Conservation (phyloP, 2,888 invertebrate genomes). For the Dysmachus trigonus region DNA sequence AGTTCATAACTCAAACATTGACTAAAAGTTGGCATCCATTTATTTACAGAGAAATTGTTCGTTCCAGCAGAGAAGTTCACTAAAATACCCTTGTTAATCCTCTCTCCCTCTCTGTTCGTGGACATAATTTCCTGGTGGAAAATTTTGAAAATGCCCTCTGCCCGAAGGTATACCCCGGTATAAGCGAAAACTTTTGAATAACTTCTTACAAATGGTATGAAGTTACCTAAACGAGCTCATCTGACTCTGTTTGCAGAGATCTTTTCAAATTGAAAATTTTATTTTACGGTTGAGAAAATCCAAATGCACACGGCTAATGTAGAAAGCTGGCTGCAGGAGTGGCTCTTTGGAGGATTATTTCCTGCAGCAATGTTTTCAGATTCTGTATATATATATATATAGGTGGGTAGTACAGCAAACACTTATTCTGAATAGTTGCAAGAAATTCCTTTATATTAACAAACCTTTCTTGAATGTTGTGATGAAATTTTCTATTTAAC, state of each 20-base stretch:
- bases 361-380: neutral
- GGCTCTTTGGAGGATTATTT: neutral
- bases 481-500: neutral
- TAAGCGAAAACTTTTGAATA: constrained; percentile 11
- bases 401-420: neutral
- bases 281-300: constrained; percentile 16
- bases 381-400: neutral
- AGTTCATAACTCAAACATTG: neutral
- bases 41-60: neutral
- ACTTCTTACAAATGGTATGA: constrained; percentile 6
- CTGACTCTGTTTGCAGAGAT: constrained; percentile 19
- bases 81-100: neutral
- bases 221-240: constrained; percentile 20
- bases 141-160: neutral
- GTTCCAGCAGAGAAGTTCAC: neutral
- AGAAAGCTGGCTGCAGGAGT: neutral
- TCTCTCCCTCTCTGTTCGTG: neutral
- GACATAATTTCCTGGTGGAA: neutral
- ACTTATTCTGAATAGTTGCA: neutral
- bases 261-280: constrained; percentile 26
- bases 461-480: neutral
- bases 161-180: neutral
- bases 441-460: neutral
- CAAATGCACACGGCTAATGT: constrained; percentile 13
- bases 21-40: neutral